Base-by-base conservation (phyloP, 2,797 vertebrate genomes). In the Sebastes vulpes region DNA sequence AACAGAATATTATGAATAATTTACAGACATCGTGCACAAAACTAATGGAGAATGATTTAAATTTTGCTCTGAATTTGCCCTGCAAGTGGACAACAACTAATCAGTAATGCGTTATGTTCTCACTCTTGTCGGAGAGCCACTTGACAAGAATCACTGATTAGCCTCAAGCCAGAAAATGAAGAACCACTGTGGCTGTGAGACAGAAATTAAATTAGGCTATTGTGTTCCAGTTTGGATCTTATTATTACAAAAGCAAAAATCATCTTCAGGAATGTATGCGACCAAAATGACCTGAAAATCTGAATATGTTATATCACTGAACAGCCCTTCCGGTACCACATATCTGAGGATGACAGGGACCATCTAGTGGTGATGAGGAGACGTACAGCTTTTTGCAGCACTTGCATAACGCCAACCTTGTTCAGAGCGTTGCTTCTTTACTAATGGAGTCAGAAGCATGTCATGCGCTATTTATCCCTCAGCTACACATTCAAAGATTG, bases 401-500 rank as follows among this genome's bases (percentile, higher is more conserved):
- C 81, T 84, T 85, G 75, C 61, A 9, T 77, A 85, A 87, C 38
- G 10, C 38, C 79, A 71, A 66, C 74, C 72, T 81, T 75, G 72
- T 60, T 64, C 70, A 77, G 77, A 11, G 63, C 2, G 18, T 28
- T 72, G 74, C 64, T 56, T 86, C 72, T 79, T 71, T 31, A 68
- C 60, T 85, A 83, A 89, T 75, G 80, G 77, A 90, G 80, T 66
- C 73, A 79, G 81, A 87, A 77, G 77, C 64, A 57, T 72, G 85
- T 78, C 83, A 83, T 88, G 69, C 74, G 82, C 83, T 77, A 79
- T 84, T 89, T 83, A 85, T 87, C 78, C 76, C 65, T 86, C 72
- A 61, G 90, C 85, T 46, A 70, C 48, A 64, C 61, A 70, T 75
- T 80, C 80, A 82, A 90, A 76, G 52, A 42, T 26, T 6, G 66